Evolutionary conservation across 2,797 vertebrate species (phyloP).

Genomic region (Dipus sagitta): DNA sequence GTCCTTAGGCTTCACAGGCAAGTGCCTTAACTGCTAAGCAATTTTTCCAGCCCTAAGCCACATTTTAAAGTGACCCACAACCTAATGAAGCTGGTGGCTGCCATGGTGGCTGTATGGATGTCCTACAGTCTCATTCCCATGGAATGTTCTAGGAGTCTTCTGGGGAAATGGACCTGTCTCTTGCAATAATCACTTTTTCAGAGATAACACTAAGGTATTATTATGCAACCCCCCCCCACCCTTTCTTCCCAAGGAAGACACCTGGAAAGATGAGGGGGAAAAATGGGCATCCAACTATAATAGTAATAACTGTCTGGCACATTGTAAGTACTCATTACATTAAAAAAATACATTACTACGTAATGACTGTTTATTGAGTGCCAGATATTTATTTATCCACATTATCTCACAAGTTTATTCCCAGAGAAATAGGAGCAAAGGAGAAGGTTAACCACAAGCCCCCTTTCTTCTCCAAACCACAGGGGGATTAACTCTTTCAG

Average conservation of each 20-base stretch:
- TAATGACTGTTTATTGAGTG: conserved; percentile 41
- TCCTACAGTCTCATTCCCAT: too few species aligned
- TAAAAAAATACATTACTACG: neutral
- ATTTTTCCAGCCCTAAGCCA: neutral
- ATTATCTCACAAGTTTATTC: neutral
- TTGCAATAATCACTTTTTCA: neutral
- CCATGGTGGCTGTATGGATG: neutral
- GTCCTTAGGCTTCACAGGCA: too few species aligned
- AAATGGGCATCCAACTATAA: neutral
- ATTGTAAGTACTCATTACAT: conserved; percentile 15
- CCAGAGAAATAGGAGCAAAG: neutral
- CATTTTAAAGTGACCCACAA: neutral
- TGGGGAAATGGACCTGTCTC: neutral
- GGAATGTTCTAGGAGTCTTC: conserved; percentile 1
- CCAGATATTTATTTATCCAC: neutral
- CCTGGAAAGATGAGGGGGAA: neutral
- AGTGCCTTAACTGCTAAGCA: too few species aligned
- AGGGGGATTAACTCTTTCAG: neutral
- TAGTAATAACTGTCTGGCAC: neutral
- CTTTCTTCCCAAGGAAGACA: neutral
- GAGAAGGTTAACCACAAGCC: neutral
- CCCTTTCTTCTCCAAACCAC: neutral
- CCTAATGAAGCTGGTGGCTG: neutral
- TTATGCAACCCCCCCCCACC: neutral
- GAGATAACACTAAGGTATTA: neutral